These are phyloP conservation scores for Apis florea DNA, from an alignment of 1,140 invertebrate genomes.

Conservation along the genomic window DNA sequence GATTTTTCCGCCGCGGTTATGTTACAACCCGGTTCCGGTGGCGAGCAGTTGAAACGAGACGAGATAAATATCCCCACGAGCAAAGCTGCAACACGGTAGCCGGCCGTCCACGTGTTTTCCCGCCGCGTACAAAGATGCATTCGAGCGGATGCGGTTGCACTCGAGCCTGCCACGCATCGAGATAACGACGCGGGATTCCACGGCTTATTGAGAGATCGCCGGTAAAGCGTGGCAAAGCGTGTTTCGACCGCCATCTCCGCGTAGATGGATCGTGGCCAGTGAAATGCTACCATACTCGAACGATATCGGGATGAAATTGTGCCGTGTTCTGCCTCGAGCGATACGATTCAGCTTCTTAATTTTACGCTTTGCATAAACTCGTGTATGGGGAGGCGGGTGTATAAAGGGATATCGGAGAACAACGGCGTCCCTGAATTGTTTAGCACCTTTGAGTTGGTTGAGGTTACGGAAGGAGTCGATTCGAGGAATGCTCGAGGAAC, in stretches of 20 bases:
- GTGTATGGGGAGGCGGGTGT: neutral
- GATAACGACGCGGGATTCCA: conserved; percentile 52
- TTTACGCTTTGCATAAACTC: conserved; percentile 25
- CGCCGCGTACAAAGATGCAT: conserved; percentile 15
- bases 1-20: conserved; percentile 31
- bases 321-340: neutral
- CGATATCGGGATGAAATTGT: conserved; percentile 48
- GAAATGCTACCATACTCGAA: neutral
- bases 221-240: conserved; percentile 35
- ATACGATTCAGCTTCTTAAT: conserved; percentile 24
- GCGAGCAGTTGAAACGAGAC: conserved; percentile 20
- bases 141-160: neutral
- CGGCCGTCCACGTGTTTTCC: conserved; percentile 38
- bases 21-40: conserved; percentile 5
- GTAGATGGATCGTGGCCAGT: neutral
- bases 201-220: conserved; percentile 63
- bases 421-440: conserved; percentile 9
- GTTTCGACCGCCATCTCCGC: conserved; percentile 32
- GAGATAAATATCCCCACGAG: conserved; percentile 43
- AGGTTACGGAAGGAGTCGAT: neutral
- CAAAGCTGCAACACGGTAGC: conserved; percentile 60
- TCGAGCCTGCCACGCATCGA: conserved; percentile 42
- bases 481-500: no score
- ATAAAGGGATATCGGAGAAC: conserved; percentile 12
- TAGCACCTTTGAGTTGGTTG: neutral